A percentile compares a stretch with the other conserved stretches of the same genome.
Evolutionary conservation across 2,888 invertebrate species (phyloP).

Genomic region (Carterocephalus palaemon): DNA sequence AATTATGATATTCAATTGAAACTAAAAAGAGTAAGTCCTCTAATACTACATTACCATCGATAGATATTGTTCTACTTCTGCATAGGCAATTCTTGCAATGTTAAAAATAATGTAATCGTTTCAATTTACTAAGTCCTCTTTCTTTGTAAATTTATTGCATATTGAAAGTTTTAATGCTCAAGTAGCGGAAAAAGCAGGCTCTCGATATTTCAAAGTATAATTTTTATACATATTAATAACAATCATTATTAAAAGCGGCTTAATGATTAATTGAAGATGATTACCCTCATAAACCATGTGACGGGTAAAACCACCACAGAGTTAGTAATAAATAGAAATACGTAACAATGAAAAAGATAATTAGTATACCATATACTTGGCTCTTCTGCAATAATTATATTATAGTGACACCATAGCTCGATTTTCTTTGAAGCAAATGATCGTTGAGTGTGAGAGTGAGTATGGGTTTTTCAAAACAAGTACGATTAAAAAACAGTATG

Average conservation of each 20-base stretch:
- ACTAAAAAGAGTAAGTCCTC: too few species aligned
- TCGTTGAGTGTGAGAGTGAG: too few species aligned
- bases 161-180: slow-evolving; percentile 20
- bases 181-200: slow-evolving; percentile 19
- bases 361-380: too few species aligned
- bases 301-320: slow-evolving; percentile 13
- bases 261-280: slow-evolving; percentile 23
- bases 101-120: background rate
- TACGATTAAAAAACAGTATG: too few species aligned
- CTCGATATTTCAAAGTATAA: slow-evolving; percentile 18
- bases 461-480: too few species aligned
- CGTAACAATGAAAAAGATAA: too few species aligned
- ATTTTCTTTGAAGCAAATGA: too few species aligned
- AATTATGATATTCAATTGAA: too few species aligned
- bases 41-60: too few species aligned
- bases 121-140: slow-evolving; percentile 2
- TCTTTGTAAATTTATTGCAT: slow-evolving; percentile 23
- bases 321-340: slow-evolving; percentile 3
- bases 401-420: too few species aligned
- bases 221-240: slow-evolving; percentile 21
- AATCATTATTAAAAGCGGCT: slow-evolving; percentile 23
- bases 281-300: slow-evolving; percentile 16
- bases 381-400: too few species aligned
- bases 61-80: too few species aligned
- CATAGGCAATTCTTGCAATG: background rate